Percentiles rank a stretch among this genome's conserved stretches.
These are phyloP conservation scores for Eristalis pertinax DNA, from an alignment of 2,888 invertebrate genomes.

Conservation along the genomic window DNA sequence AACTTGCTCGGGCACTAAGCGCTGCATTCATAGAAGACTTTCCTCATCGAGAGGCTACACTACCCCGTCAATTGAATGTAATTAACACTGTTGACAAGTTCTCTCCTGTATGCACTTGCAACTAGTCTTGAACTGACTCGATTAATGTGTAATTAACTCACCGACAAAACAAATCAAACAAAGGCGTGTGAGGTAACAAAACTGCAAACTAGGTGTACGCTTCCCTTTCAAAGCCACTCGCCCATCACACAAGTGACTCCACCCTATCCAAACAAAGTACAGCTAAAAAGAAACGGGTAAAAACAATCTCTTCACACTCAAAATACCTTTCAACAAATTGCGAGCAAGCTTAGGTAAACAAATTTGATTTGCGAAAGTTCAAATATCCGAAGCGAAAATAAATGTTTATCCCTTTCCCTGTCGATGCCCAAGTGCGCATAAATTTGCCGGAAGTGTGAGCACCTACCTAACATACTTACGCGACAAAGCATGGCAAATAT, in stretches of 20 bases:
- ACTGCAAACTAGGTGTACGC: not conserved
- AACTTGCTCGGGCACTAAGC: too few relatives aligned
- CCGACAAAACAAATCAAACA: not conserved
- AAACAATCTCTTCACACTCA: not conserved
- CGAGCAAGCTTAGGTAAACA: not conserved
- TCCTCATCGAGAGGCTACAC: not conserved
- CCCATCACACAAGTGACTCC: not conserved
- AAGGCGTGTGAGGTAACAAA: not conserved
- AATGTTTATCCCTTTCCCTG: not conserved
- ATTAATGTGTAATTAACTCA: not conserved
- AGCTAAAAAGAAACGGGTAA: not conserved
- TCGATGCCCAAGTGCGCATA: not conserved
- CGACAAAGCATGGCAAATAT: not conserved
- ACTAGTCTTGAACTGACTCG: not conserved
- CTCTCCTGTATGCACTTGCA: not conserved
- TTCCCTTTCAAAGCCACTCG: not conserved
- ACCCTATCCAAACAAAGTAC: not conserved
- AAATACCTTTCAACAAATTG: not conserved
- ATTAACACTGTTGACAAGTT: not conserved
- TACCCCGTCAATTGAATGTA: not conserved
- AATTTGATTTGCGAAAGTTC: slow-evolving; percentile 21
- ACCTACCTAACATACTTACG: not conserved
- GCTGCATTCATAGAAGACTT: too few relatives aligned
- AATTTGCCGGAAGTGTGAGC: not conserved
- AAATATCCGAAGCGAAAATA: not conserved